Evolutionary conservation across 2,888 invertebrate species (phyloP).

Genomic region (Galerucella nymphaeae): DNA sequence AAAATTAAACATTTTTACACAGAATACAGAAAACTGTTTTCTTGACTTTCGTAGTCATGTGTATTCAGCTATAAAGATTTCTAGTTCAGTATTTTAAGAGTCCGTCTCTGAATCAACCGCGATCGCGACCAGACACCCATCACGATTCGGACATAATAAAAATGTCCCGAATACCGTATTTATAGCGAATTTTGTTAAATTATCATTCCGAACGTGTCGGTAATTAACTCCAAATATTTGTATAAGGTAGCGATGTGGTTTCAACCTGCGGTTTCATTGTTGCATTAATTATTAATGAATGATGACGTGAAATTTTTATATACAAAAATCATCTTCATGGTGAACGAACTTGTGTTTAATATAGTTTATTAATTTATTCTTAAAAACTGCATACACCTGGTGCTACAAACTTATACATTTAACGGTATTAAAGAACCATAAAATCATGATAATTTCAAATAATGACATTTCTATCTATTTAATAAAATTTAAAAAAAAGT

Average conservation of each 20-base stretch:
- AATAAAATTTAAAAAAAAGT: constrained; percentile 2
- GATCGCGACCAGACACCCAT: too few species aligned
- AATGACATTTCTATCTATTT: not conserved
- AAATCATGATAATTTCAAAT: not conserved
- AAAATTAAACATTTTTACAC: too few species aligned
- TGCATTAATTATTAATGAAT: constrained; percentile 26
- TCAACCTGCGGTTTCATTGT: constrained; percentile 20
- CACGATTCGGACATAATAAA: constrained; percentile 18
- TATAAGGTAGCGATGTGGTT: constrained; percentile 19
- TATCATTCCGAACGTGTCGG: constrained; percentile 33
- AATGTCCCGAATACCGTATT: constrained; percentile 35
- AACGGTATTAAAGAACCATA: too few species aligned
- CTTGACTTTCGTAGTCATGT: too few species aligned
- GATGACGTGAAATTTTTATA: constrained; percentile 16
- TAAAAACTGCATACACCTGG: constrained; percentile 7
- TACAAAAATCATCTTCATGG: not conserved
- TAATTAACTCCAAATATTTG: constrained; percentile 38
- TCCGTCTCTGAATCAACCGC: too few species aligned
- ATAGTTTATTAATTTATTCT: not conserved
- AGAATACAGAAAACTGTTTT: too few species aligned
- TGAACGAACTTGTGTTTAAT: constrained; percentile 7
- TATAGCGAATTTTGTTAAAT: constrained; percentile 21
- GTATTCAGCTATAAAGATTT: too few species aligned
- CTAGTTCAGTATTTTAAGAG: too few species aligned
- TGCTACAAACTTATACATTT: not conserved